Evolutionary conservation across 1,140 invertebrate genomes (phyloP).

Genomic region (Trichonephila clavipes): DNA sequence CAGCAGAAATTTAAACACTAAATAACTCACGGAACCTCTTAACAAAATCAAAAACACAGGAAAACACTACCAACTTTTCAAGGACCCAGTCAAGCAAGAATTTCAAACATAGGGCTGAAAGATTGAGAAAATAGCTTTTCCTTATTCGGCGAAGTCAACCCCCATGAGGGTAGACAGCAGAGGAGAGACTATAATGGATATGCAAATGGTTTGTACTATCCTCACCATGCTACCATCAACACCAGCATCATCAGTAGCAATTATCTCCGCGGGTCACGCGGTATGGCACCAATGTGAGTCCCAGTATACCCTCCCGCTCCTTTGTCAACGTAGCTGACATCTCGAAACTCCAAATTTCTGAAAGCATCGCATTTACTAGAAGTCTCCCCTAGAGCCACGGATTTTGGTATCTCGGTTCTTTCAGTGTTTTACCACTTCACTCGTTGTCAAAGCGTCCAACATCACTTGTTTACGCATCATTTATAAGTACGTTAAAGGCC

Average conservation of each 20-base stretch:
- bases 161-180: neutral
- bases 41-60: slow-evolving; percentile 48
- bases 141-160: neutral
- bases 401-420: slow-evolving; percentile 9
- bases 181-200: neutral
- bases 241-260: slow-evolving; percentile 14
- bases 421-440: slow-evolving; percentile 25
- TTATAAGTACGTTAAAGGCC: slow-evolving; percentile 18
- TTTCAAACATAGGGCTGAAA: slow-evolving; percentile 28
- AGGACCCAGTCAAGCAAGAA: slow-evolving; percentile 8
- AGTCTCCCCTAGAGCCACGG: neutral
- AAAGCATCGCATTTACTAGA: neutral
- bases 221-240: slow-evolving; percentile 5
- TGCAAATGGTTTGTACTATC: slow-evolving; percentile 22
- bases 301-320: neutral
- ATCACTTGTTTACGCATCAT: slow-evolving; percentile 37
- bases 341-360: slow-evolving; percentile 1
- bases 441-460: neutral
- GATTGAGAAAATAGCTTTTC: slow-evolving; percentile 42
- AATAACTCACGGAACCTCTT: slow-evolving; percentile 11
- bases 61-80: slow-evolving; percentile 39
- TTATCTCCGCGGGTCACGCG: slow-evolving; percentile 29
- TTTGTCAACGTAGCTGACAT: slow-evolving; percentile 35
- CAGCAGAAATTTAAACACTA: neutral
- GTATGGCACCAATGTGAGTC: neutral